phyloP scores from a whole-genome alignment of 1,140 invertebrate species.

The Philopotamus ludificatus region DNA sequence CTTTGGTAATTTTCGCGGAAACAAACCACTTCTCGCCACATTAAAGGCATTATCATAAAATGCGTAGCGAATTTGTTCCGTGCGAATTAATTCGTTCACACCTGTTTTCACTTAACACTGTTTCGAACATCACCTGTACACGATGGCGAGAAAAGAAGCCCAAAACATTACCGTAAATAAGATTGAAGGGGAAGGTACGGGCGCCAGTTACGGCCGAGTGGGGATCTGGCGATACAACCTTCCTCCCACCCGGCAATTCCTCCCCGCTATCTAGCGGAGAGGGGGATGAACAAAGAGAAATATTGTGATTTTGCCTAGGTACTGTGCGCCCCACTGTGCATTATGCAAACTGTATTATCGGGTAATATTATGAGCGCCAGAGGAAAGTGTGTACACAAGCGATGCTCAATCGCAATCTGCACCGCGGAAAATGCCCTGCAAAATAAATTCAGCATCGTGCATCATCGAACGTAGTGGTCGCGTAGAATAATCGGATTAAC shows the following conservation, averaged over 20 bases:
- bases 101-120: slow-evolving; percentile 25
- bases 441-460: background rate
- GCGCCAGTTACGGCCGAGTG: background rate
- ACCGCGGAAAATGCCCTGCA: background rate
- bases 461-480: background rate
- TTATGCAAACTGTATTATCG: background rate
- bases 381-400: background rate
- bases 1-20: background rate
- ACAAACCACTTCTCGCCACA: background rate
- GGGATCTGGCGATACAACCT: no score
- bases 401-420: background rate
- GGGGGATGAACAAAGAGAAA: slow-evolving; percentile 13
- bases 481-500: no score
- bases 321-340: background rate
- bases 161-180: slow-evolving; percentile 39
- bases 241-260: no score
- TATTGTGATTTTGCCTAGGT: slow-evolving; percentile 18
- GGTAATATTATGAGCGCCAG: background rate
- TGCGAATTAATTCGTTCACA: slow-evolving; percentile 18
- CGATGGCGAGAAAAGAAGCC: slow-evolving; percentile 29
- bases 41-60: background rate
- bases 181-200: slow-evolving; percentile 26
- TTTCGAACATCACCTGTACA: slow-evolving; percentile 17
- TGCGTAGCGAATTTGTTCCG: slow-evolving; percentile 4
- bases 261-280: background rate